Evolutionary conservation across 2,888 invertebrate genomes (phyloP).

Genomic region (Agrochola lychnidis): DNA sequence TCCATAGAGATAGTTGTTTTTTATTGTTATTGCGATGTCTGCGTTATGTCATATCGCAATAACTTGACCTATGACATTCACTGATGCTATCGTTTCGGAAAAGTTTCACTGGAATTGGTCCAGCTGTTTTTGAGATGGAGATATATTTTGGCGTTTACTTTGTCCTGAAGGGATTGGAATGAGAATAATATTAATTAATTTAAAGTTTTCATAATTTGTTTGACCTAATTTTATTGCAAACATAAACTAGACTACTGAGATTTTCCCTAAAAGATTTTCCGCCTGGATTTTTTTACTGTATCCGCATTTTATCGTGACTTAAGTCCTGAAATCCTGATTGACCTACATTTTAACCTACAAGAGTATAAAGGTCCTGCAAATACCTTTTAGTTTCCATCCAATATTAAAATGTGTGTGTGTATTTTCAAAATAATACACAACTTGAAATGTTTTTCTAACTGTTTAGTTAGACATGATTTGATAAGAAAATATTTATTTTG

Average conservation of each 20-base stretch:
- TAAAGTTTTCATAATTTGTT: background rate
- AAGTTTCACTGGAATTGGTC: conserved; percentile 47
- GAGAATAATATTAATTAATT: background rate
- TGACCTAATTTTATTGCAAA: background rate
- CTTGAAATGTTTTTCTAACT: background rate
- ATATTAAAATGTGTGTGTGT: background rate
- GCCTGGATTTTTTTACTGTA: background rate
- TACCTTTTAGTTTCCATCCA: background rate
- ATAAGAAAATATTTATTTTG: background rate
- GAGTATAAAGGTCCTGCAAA: background rate
- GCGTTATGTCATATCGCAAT: conserved; percentile 59
- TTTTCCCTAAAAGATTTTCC: background rate
- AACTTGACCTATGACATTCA: conserved; percentile 60
- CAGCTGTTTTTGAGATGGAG: conserved; percentile 21
- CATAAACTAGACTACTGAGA: background rate
- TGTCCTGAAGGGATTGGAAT: background rate
- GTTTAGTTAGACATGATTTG: background rate
- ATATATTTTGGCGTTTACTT: background rate
- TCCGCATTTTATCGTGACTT: background rate
- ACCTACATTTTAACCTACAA: background rate
- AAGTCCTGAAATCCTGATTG: background rate
- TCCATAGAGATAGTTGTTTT: conserved; percentile 56
- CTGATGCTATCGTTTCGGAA: conserved; percentile 55
- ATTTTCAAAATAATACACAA: background rate
- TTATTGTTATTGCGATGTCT: conserved; percentile 57